Conservation (phyloP, 2,797 vertebrate species). For the Danio jaintianensis region DNA sequence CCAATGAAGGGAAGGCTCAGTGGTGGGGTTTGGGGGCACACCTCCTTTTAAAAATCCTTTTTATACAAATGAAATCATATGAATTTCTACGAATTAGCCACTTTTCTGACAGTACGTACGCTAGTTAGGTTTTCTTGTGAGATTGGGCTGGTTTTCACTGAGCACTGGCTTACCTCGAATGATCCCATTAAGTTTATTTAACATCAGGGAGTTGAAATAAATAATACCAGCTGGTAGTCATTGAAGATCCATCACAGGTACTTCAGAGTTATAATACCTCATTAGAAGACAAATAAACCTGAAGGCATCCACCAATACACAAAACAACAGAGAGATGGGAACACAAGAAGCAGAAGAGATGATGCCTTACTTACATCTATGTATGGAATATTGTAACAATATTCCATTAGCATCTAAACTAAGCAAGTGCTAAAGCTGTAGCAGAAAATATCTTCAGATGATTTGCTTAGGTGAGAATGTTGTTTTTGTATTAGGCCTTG, state of each 20-base stretch:
- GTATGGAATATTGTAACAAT: neutral
- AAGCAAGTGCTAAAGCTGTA: neutral
- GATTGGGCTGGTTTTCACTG: neutral
- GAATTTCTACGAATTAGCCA: no score
- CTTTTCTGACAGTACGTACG: no score
- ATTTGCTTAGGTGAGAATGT: conserved; percentile 6
- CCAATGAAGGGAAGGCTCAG: no score
- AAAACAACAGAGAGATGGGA: neutral
- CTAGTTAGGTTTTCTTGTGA: no score
- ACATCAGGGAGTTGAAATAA: neutral
- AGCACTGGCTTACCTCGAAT: neutral
- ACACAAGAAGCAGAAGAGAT: conserved; percentile 1
- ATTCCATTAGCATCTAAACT: conserved; percentile 3
- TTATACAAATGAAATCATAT: no score
- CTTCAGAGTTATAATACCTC: conserved; percentile 11
- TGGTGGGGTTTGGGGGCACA: no score
- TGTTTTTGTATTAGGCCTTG: conserved; percentile 13
- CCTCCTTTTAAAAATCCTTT: no score
- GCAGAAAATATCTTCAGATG: conserved; percentile 15
- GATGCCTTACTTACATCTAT: neutral
- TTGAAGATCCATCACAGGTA: neutral
- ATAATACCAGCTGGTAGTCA: neutral
- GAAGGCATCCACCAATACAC: neutral
- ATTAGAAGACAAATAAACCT: conserved; percentile 12
- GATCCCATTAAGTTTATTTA: conserved; percentile 3